phyloP scores from a whole-genome alignment of 2,797 vertebrate genomes.

The Podargus strigoides region DNA sequence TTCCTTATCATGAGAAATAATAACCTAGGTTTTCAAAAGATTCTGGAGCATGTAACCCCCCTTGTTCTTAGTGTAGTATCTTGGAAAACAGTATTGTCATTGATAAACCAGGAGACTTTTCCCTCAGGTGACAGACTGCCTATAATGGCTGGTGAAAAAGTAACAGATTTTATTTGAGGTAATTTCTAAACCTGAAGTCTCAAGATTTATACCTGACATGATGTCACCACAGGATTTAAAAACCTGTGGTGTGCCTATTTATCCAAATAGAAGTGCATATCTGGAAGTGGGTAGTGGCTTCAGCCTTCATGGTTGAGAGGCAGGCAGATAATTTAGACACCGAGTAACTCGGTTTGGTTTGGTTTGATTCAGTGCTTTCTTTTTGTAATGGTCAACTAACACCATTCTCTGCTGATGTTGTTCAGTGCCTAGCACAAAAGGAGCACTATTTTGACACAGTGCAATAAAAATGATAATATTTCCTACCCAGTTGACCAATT shows the following conservation, averaged over 20 bases:
- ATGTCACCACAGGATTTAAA: not conserved
- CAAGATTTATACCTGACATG: not conserved
- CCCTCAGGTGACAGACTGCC: not conserved
- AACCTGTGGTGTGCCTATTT: not conserved
- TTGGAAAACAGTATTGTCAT: not conserved
- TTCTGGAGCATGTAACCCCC: not conserved
- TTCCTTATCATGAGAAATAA: not conserved
- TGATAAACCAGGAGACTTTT: not conserved
- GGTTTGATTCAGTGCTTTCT: not conserved
- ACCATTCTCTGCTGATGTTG: not conserved
- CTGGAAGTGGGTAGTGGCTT: not conserved
- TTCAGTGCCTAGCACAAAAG: not conserved
- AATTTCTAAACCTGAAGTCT: not conserved
- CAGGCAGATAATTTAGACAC: not conserved
- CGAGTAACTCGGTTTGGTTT: not conserved
- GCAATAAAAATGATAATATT: not conserved
- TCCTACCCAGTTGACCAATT: not conserved
- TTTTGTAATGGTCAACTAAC: not conserved
- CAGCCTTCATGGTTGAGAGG: not conserved
- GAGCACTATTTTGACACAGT: not conserved
- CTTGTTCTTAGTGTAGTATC: not conserved
- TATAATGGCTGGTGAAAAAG: not conserved
- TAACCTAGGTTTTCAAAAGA: not conserved
- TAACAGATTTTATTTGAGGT: not conserved
- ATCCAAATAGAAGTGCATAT: not conserved